Evolutionary conservation across 2,113 vertebrate species (phyloP).

Genomic region (Aplodontia rufa): DNA sequence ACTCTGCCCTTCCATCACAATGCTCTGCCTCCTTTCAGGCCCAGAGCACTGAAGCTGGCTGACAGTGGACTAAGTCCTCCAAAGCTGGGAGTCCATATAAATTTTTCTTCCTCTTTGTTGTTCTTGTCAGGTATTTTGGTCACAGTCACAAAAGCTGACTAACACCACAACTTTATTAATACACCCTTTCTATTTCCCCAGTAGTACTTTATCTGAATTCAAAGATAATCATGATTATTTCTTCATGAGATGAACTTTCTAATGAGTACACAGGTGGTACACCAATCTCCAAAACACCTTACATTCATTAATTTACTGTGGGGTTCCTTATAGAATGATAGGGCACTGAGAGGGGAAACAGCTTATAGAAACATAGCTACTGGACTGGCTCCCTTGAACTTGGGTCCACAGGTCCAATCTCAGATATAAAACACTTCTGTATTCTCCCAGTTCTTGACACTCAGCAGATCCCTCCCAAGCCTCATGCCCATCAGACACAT

Average conservation of each 20-base stretch:
- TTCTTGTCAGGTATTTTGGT: too few species aligned
- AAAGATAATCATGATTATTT: neutral
- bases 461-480: neutral
- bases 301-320: neutral
- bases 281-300: neutral
- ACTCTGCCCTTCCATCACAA: too few species aligned
- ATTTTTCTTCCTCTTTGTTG: too few species aligned
- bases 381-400: accelerated
- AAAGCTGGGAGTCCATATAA: too few species aligned
- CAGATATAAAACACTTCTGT: neutral
- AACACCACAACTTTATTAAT: neutral
- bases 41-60: too few species aligned
- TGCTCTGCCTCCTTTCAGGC: too few species aligned
- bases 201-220: neutral
- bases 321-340: neutral
- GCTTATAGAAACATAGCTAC: accelerated
- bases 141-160: too few species aligned
- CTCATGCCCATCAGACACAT: accelerated
- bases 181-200: neutral
- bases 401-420: accelerated
- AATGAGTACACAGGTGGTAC: accelerated
- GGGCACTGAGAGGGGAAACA: accelerated
- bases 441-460: too few species aligned
- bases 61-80: too few species aligned
- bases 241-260: neutral